Base-by-base conservation (phyloP, 2,888 invertebrate species). In the Apamea crenata region DNA sequence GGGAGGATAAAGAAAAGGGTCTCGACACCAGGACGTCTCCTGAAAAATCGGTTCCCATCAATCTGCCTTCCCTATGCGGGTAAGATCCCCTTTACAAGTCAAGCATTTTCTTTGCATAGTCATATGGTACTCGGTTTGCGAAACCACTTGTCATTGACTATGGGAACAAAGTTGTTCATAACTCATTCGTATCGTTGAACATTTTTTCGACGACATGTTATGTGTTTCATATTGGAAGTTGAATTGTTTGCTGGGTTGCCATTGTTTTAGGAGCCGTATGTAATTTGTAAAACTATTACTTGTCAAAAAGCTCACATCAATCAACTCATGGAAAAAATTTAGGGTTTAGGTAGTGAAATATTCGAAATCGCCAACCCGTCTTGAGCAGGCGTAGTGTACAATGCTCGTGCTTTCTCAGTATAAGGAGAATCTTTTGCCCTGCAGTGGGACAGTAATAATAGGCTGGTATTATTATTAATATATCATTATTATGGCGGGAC, bases 11-110 rank as follows among this genome's bases (percentile, higher is more conserved):
- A 88, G 86, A 89, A 91, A 90, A 91, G 85, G 90, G 81, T 85
- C 84, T 81, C 75, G 67, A 78, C 87, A 87, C 84, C 81, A 86
- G 86, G 85, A 85, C 81, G 90, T 90, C 91, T 85, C 86, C 89
- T 93, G 92, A 94, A 91, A 94, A 93, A 94, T 93, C 82, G 89
- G 84, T 81, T 84, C 77, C 82, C 91, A 94, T 94, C 92, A 93
- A 94, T 95, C 92, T 88, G 88, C 90, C 83, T 88, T 86, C 81
- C 87, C 86, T 88, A 93, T 93, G 90, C 92, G 93, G 91, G 93
- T 80, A 74, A 83, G 84, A 91, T 92, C 90, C 90, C 87, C 86
- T 91, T 92, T 86, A 90, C 88, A 92, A 94, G 94, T 93, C 92
- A 92, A 92, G 92, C 91, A 90, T 92, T 93, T 93, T 91, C 79